Evolutionary conservation across 2,113 vertebrate genomes (phyloP).

Genomic region (Catharus bicknelli): DNA sequence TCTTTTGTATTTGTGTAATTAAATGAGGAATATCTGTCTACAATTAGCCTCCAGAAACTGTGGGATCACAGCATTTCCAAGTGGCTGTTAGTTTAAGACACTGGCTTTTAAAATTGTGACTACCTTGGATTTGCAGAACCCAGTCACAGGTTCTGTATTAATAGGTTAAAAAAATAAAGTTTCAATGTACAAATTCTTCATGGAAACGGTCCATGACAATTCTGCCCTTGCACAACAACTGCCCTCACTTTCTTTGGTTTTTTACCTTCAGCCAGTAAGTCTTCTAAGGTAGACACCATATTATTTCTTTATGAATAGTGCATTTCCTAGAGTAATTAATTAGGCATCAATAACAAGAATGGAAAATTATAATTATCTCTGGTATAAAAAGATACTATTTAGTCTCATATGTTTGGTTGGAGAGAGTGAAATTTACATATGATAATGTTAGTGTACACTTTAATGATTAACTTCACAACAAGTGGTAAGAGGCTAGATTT

Average conservation of each 20-base stretch:
- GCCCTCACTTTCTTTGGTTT: not conserved
- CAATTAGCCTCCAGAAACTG: not conserved
- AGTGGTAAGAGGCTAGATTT: constrained; percentile 1
- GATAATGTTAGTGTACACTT: not conserved
- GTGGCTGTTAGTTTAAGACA: not conserved
- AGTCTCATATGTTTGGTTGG: not conserved
- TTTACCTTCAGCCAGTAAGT: not conserved
- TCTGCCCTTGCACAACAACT: not conserved
- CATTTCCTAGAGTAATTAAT: not conserved
- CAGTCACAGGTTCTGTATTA: not conserved
- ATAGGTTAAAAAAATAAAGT: not conserved
- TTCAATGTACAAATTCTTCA: not conserved
- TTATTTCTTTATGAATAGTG: not conserved
- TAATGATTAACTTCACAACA: constrained; percentile 4
- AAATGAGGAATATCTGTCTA: not conserved
- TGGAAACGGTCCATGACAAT: not conserved
- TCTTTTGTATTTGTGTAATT: constrained; percentile 7
- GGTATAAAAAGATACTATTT: not conserved
- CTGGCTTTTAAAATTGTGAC: not conserved
- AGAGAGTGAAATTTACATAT: not conserved
- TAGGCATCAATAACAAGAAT: not conserved
- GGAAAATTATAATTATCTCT: not conserved
- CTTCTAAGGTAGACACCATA: not conserved
- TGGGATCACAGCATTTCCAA: not conserved
- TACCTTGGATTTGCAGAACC: not conserved